Evolutionary conservation across 2,888 invertebrate species (phyloP).

Genomic region (Sphinx pinastri): DNA sequence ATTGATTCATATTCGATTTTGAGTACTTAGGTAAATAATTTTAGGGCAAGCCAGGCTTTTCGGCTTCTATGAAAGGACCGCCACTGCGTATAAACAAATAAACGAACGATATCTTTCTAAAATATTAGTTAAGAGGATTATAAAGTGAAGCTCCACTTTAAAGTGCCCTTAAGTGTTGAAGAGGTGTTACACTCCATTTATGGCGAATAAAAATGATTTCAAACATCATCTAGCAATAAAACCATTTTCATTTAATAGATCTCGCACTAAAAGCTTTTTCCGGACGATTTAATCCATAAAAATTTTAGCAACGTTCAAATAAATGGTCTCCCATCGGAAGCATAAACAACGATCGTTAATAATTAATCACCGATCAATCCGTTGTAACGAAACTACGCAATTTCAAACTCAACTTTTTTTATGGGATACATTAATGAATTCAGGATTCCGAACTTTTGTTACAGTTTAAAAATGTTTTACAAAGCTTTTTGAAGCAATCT

Average conservation of each 20-base stretch:
- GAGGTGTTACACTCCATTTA: background rate
- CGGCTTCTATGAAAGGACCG: no score
- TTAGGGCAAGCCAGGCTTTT: no score
- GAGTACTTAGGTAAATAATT: no score
- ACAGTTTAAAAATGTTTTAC: background rate
- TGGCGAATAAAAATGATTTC: background rate
- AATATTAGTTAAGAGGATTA: no score
- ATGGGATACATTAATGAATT: conserved; percentile 18
- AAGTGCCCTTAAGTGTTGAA: no score
- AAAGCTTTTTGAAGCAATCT: background rate
- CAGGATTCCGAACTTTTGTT: background rate
- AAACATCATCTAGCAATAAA: background rate
- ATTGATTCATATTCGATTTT: no score
- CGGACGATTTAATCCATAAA: conserved; percentile 17
- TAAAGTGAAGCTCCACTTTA: no score
- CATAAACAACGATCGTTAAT: conserved; percentile 10
- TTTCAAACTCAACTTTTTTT: conserved; percentile 19
- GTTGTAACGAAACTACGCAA: background rate
- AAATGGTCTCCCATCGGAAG: conserved; percentile 9
- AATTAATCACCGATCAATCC: conserved; percentile 25
- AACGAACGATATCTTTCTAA: no score
- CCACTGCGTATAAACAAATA: no score
- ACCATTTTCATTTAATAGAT: background rate
- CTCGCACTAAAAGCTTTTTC: conserved; percentile 14
- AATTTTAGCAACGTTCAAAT: conserved; percentile 18